Evolutionary conservation across 2,113 vertebrate species (phyloP), one percentile per base, ranked within the genome.

Genomic region (Egretta garzetta): DNA sequence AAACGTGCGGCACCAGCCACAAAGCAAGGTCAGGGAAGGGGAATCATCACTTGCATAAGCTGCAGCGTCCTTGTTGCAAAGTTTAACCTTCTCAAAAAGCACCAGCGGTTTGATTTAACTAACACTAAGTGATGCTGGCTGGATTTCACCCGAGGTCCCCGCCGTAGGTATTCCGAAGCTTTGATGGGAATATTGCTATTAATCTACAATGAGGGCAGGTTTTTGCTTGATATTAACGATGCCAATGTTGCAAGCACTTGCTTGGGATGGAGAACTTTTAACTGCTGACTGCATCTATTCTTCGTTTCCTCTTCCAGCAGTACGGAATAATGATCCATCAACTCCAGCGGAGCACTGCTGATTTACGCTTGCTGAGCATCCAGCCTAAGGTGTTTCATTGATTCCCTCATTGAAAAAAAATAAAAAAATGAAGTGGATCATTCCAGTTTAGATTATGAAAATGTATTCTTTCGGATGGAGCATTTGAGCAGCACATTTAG

Each of bases 341-440:
- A 77, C 37, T 94, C 87, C 74, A 62, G 37, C 18, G 62, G 87
- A 93, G 74, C 50, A 33, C 43, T 79, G 73, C 95, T 79, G 90
- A 91, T 96, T 88, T 94, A 82, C 91, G 92, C 94, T 93, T 86
- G 73, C 94, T 94, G 91, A 94, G 83, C 86, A 94, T 43, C 80
- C 79, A 68, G 60, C 91, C 92, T 55, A 26, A 91, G 86, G 89
- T 85, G 35, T 88, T 94, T 41, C 5, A 37, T 73, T 9, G 27
- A 88, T 82, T 71, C 20, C 53, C 39, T 32, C 5, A 0, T 5
- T 50, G 64, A 12, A 47, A 74, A 16, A 56, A 33, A 89, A 80
- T 6, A 43, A 75, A 43, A 43, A 15, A 43, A 80, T 24, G 17
- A 62, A 67, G 63, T 21, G 21, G 28, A 43, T 80, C 41, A 19